Percentiles rank a stretch among this genome's conserved stretches.
Evolutionary conservation across 2,797 vertebrate species (phyloP).

Genomic region (Kryptopterus vitreolus): DNA sequence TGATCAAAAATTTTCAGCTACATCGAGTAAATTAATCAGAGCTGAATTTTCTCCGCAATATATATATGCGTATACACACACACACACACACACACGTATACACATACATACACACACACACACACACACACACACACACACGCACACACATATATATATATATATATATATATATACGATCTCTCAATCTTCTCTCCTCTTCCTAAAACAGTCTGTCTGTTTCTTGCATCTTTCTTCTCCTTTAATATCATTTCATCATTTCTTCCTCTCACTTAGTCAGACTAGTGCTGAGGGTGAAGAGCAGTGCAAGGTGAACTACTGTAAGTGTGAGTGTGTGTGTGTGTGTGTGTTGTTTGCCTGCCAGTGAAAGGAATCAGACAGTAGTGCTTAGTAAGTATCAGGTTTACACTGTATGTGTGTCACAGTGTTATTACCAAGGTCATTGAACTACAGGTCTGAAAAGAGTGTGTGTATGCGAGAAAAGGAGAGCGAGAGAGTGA

Average conservation of each 20-base stretch:
- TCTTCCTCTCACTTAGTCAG: neutral
- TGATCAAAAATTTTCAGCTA: too few relatives aligned
- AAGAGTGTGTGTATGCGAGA: neutral
- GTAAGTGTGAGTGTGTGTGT: too few relatives aligned
- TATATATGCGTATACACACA: too few relatives aligned
- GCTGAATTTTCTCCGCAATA: too few relatives aligned
- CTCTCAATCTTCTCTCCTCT: too few relatives aligned
- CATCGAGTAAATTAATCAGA: too few relatives aligned
- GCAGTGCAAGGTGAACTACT: slow-evolving; percentile 1
- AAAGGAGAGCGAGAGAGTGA: neutral
- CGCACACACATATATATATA: too few relatives aligned
- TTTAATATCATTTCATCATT: neutral
- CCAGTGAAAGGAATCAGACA: neutral
- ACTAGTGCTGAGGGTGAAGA: neutral
- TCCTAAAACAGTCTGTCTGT: neutral
- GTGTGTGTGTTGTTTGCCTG: neutral
- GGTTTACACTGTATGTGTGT: neutral
- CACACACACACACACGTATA: too few relatives aligned
- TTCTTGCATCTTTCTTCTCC: neutral
- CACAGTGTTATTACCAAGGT: slow-evolving; percentile 16
- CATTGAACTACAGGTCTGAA: neutral
- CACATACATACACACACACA: too few relatives aligned
- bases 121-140: too few relatives aligned
- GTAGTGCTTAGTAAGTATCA: slow-evolving; percentile 9
- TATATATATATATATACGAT: too few relatives aligned